A percentile compares a stretch with the other conserved stretches of the same genome.
These are phyloP conservation scores for Taurulus bubalis DNA, from an alignment of 2,113 vertebrate genomes.

Conservation along the genomic window DNA sequence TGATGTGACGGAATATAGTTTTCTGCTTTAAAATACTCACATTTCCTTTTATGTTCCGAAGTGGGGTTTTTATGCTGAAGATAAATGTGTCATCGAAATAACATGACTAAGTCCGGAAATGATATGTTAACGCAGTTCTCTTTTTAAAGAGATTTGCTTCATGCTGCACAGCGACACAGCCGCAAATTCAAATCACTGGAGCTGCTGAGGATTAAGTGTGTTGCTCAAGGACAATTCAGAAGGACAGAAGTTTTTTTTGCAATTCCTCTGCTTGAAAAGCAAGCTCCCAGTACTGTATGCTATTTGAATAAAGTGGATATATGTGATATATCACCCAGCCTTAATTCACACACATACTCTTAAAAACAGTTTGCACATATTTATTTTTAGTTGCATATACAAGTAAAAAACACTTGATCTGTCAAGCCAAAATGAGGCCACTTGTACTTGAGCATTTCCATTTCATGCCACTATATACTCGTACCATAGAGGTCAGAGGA, in stretches of 20 bases:
- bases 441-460: neutral
- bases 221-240: slow-evolving; percentile 61
- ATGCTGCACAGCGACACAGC: slow-evolving; percentile 13
- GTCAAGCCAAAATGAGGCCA: neutral
- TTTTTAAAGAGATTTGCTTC: slow-evolving; percentile 41
- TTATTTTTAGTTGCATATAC: neutral
- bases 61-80: slow-evolving; percentile 11
- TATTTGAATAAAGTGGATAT: neutral
- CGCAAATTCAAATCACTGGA: slow-evolving; percentile 56
- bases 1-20: slow-evolving; percentile 12
- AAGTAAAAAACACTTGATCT: neutral
- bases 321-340: neutral
- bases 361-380: neutral
- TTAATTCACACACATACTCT: neutral
- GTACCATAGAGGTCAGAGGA: neutral
- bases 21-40: neutral
- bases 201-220: slow-evolving; percentile 48
- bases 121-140: slow-evolving; percentile 12
- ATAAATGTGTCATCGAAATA: slow-evolving; percentile 29
- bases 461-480: neutral
- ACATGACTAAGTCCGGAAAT: slow-evolving; percentile 30
- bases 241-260: slow-evolving; percentile 2
- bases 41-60: slow-evolving; percentile 15
- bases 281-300: neutral
- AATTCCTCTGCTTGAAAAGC: slow-evolving; percentile 14